phyloP scores from a whole-genome alignment of 1,140 invertebrate species.

The Mamestra configurata region DNA sequence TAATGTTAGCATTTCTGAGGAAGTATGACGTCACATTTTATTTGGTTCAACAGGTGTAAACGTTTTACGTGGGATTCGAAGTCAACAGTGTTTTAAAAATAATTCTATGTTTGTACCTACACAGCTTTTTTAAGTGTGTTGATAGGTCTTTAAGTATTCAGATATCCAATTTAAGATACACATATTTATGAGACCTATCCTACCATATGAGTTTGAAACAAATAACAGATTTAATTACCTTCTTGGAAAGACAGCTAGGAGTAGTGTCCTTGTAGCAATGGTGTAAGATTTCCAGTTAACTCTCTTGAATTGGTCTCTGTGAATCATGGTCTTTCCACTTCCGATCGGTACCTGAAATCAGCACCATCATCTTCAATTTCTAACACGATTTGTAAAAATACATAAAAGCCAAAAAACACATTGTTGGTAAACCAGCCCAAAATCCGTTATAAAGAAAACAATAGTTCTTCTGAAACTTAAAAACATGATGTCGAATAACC shows the following conservation, averaged over 20 bases:
- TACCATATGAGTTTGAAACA: neutral
- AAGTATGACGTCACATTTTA: neutral
- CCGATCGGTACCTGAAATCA: slow-evolving; percentile 75
- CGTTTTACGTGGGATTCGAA: neutral
- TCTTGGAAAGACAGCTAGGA: slow-evolving; percentile 81
- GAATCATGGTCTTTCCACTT: slow-evolving; percentile 77
- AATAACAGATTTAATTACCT: slow-evolving; percentile 62
- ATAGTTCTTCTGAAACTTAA: too few species aligned
- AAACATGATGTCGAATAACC: neutral
- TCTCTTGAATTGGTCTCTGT: slow-evolving; percentile 77
- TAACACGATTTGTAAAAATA: neutral
- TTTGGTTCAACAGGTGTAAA: neutral
- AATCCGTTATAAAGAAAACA: too few species aligned
- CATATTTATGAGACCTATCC: too few species aligned
- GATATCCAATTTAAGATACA: too few species aligned
- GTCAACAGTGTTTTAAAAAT: neutral
- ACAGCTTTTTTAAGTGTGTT: too few species aligned
- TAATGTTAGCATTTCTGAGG: too few species aligned
- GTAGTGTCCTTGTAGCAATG: slow-evolving; percentile 79
- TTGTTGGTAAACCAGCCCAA: too few species aligned
- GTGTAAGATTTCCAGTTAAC: slow-evolving; percentile 86
- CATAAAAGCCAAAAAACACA: neutral
- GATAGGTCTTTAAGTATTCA: too few species aligned
- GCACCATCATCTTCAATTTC: neutral
- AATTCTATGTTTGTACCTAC: too few species aligned